A percentile compares a stretch with the other conserved stretches of the same genome.
phyloP scores from a whole-genome alignment of 2,797 vertebrate species.

The Sphaeramia orbicularis region DNA sequence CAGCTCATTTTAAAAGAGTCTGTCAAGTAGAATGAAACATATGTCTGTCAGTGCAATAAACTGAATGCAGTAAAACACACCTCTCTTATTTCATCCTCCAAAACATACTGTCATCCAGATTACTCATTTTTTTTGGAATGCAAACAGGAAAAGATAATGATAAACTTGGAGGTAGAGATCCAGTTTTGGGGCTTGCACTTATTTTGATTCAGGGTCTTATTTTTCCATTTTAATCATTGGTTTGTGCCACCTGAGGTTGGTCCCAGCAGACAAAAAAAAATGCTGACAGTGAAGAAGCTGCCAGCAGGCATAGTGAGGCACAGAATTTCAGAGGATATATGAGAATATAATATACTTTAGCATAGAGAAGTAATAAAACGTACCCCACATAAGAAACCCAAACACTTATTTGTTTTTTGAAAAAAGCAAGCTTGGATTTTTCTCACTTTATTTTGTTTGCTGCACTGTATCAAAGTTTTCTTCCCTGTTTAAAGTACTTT shows the following conservation, averaged over 20 bases:
- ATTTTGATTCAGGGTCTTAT: slow-evolving; percentile 19
- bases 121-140: not conserved
- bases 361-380: slow-evolving; percentile 13
- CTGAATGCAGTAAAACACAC: not conserved
- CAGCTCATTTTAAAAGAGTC: slow-evolving; percentile 54
- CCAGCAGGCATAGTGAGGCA: slow-evolving; percentile 1
- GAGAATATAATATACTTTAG: slow-evolving; percentile 7
- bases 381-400: not conserved
- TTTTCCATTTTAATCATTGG: slow-evolving; percentile 26
- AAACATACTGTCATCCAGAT: slow-evolving; percentile 1
- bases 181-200: not conserved
- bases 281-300: slow-evolving; percentile 18
- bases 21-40: slow-evolving; percentile 35
- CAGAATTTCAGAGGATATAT: slow-evolving; percentile 16
- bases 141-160: not conserved
- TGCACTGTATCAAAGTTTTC: slow-evolving; percentile 9
- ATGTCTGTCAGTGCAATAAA: slow-evolving; percentile 3
- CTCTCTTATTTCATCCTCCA: slow-evolving; percentile 14
- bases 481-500: slow-evolving; percentile 3
- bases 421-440: not conserved
- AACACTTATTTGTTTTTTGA: slow-evolving; percentile 9
- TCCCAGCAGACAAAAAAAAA: not conserved
- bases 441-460: slow-evolving; percentile 12
- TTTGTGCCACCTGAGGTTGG: slow-evolving; percentile 1
- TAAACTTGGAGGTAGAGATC: not conserved